phyloP scores from a whole-genome alignment of 1,140 invertebrate species.

The Magallana gigas region DNA sequence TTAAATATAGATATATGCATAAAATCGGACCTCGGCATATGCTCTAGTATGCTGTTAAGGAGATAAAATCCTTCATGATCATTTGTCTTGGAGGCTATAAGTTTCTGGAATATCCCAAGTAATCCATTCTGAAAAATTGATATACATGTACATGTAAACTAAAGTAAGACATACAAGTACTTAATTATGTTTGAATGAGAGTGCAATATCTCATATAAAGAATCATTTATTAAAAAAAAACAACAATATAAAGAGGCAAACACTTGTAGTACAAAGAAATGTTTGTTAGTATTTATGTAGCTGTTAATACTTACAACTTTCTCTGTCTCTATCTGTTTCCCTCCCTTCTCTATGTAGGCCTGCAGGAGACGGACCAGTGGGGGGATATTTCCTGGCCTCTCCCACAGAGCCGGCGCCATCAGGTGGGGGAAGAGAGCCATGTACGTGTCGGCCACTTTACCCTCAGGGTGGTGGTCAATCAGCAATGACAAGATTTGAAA shows the following conservation, averaged over 20 bases:
- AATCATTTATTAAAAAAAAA: no score
- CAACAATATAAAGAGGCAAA: no score
- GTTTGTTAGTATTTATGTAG: no score
- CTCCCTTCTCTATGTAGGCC: constrained; percentile 89
- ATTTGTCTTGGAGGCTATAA: constrained; percentile 96
- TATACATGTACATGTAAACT: not conserved
- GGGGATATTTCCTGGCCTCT: constrained; percentile 93
- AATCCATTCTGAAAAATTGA: constrained; percentile 86
- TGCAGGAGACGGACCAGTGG: constrained; percentile 93
- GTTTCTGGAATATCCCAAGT: constrained; percentile 96
- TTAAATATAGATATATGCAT: not conserved
- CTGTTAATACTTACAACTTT: constrained; percentile 77
- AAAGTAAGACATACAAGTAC: no score
- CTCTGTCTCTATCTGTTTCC: constrained; percentile 85
- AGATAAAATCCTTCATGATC: constrained; percentile 98
- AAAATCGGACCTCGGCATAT: constrained; percentile 85
- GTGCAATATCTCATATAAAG: no score
- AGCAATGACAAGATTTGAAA: constrained; percentile 97
- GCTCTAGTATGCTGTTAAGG: constrained; percentile 89
- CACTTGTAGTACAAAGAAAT: no score
- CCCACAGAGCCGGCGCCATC: constrained; percentile 93
- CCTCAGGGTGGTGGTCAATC: constrained; percentile 87
- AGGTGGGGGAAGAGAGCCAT: constrained; percentile 93
- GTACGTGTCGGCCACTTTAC: constrained; percentile 88
- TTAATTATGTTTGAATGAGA: no score